Evolutionary conservation across 2,113 vertebrate genomes (phyloP).

Genomic region (Hydropotes inermis): DNA sequence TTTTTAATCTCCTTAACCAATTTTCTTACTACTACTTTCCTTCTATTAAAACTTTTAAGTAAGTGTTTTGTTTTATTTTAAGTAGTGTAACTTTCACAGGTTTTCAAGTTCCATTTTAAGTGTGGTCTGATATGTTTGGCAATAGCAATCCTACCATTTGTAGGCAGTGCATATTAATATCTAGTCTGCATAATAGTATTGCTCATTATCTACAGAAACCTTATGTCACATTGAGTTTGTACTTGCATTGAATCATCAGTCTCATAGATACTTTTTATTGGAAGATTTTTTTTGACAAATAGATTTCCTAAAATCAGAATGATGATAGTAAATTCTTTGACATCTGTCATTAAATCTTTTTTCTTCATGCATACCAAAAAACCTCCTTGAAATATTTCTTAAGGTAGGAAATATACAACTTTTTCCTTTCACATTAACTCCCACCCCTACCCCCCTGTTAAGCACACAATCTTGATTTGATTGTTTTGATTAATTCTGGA

Average conservation of each 20-base stretch:
- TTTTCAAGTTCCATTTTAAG: neutral
- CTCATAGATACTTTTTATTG: neutral
- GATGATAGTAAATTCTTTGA: neutral
- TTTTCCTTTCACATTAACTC: neutral
- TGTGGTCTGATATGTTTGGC: neutral
- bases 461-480: neutral
- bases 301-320: neutral
- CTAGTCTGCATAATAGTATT: neutral
- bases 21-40: neutral
- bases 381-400: neutral
- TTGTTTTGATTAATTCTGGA: neutral
- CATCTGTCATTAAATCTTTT: neutral
- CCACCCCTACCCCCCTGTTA: accelerated
- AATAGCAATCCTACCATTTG: neutral
- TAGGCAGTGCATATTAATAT: neutral
- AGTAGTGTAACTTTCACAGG: neutral
- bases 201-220: neutral
- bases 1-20: neutral
- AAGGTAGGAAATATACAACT: neutral
- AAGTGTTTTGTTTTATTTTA: neutral
- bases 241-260: neutral
- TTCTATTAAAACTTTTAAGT: neutral
- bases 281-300: neutral
- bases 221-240: neutral
- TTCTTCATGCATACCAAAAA: neutral